Evolutionary conservation across 2,113 vertebrate genomes (phyloP).

Genomic region (Ictalurus punctatus): DNA sequence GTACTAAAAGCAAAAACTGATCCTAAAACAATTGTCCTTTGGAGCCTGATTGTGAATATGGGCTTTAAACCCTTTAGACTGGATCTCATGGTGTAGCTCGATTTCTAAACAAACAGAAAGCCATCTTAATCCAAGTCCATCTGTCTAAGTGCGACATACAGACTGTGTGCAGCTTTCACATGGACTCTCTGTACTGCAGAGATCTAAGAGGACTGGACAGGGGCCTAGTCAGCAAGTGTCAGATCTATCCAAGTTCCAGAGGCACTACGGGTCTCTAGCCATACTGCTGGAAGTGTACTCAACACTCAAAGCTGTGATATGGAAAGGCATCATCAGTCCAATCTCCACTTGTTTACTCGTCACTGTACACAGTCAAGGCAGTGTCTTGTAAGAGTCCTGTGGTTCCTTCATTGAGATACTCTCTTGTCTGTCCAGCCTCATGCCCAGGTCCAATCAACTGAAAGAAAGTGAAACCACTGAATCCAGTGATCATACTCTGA

Average conservation of each 20-base stretch:
- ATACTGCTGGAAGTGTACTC: conserved; percentile 23
- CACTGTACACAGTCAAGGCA: conserved; percentile 15
- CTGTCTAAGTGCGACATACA: conserved; percentile 39
- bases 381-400: not conserved
- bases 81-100: not conserved
- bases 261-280: conserved; percentile 41
- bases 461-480: conserved; percentile 43
- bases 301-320: conserved; percentile 35
- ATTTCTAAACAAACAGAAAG: conserved; percentile 27
- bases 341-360: conserved; percentile 4
- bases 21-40: not conserved
- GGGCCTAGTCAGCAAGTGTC: conserved; percentile 50
- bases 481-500: conserved; percentile 34
- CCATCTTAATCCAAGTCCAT: conserved; percentile 37
- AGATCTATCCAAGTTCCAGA: conserved; percentile 43
- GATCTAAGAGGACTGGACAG: conserved; percentile 43
- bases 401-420: conserved; percentile 33
- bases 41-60: conserved; percentile 8
- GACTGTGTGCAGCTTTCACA: conserved; percentile 35
- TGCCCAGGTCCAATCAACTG: conserved; percentile 7
- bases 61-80: conserved; percentile 1
- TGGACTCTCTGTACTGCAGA: conserved; percentile 27
- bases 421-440: not conserved
- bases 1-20: not conserved
- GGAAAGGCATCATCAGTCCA: conserved; percentile 34